Percentiles rank a stretch among this genome's conserved stretches.
Conservation (phyloP, 2,888 invertebrate species). For the Lepidochitona cinerea region DNA sequence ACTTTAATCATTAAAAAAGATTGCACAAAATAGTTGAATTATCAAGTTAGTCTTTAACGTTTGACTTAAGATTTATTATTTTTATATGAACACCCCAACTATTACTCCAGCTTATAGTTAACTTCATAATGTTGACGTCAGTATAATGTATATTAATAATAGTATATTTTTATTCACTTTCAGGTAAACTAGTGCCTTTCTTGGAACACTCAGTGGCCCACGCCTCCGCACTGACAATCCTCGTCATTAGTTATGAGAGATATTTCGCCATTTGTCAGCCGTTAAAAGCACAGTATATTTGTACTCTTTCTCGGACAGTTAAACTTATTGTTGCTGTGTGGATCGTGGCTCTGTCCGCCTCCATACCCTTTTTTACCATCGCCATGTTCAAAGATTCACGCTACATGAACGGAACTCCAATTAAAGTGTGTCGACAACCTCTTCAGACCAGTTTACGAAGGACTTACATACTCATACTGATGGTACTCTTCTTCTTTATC, state of each 20-base stretch:
- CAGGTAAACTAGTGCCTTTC: conserved; percentile 94
- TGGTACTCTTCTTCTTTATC: conserved; percentile 31
- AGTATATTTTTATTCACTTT: conserved; percentile 48
- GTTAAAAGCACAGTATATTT: conserved; percentile 75
- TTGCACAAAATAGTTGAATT: no score
- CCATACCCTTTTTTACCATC: conserved; percentile 7
- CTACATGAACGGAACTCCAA: conserved; percentile 1
- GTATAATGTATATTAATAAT: not conserved
- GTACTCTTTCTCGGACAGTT: conserved; percentile 58
- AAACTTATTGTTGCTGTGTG: conserved; percentile 1
- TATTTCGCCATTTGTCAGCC: conserved; percentile 95
- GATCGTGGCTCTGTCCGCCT: conserved; percentile 11
- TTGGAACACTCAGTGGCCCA: conserved; percentile 93
- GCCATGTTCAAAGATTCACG: not conserved
- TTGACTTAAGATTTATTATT: no score
- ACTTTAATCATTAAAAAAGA: no score
- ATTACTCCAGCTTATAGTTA: no score
- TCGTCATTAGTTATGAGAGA: conserved; percentile 93
- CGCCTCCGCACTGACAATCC: conserved; percentile 91
- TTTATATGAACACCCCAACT: no score
- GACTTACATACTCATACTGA: not conserved
- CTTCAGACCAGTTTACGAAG: conserved; percentile 17
- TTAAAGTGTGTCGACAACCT: conserved; percentile 29
- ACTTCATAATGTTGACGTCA: no score
- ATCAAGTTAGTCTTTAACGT: no score